Percentiles rank a stretch among this genome's conserved stretches.
Evolutionary conservation across 2,113 vertebrate genomes (phyloP).

Genomic region (Lutjanus erythropterus): DNA sequence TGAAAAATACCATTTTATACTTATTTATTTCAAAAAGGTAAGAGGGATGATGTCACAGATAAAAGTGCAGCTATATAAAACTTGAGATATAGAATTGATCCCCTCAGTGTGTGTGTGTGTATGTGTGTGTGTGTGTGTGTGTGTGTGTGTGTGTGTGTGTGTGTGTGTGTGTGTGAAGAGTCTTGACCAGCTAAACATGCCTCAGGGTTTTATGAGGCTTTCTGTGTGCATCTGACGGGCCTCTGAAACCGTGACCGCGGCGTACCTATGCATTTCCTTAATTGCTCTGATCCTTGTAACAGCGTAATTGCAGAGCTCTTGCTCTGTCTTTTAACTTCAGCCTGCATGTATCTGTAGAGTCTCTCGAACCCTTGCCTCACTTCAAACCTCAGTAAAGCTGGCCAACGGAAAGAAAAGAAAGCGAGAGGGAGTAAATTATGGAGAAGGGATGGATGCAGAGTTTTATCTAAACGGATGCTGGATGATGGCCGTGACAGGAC

Average conservation of each 20-base stretch:
- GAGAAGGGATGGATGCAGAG: slow-evolving; percentile 22
- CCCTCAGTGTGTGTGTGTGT: background rate
- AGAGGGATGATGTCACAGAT: background rate
- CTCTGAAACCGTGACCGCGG: slow-evolving; percentile 75
- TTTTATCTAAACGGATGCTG: slow-evolving; percentile 48
- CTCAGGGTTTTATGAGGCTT: slow-evolving; percentile 79
- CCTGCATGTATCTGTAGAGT: slow-evolving; percentile 42
- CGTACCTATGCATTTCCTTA: slow-evolving; percentile 83
- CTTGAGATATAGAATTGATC: background rate
- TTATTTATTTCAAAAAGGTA: background rate
- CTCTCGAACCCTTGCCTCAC: background rate
- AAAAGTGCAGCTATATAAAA: slow-evolving; percentile 7
- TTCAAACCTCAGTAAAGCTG: slow-evolving; percentile 18
- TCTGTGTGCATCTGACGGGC: slow-evolving; percentile 40
- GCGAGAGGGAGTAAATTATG: slow-evolving; percentile 18
- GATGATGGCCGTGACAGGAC: slow-evolving; percentile 29
- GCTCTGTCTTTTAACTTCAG: slow-evolving; percentile 42
- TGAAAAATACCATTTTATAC: background rate
- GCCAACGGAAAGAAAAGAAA: background rate
- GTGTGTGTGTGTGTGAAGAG: background rate
- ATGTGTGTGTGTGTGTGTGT: background rate
- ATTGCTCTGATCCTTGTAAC: slow-evolving; percentile 77
- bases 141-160: background rate
- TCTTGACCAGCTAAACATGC: slow-evolving; percentile 70
- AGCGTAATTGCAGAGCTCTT: slow-evolving; percentile 72